phyloP scores from a whole-genome alignment of 1,140 invertebrate species.

The Chironomus striatipennis region DNA sequence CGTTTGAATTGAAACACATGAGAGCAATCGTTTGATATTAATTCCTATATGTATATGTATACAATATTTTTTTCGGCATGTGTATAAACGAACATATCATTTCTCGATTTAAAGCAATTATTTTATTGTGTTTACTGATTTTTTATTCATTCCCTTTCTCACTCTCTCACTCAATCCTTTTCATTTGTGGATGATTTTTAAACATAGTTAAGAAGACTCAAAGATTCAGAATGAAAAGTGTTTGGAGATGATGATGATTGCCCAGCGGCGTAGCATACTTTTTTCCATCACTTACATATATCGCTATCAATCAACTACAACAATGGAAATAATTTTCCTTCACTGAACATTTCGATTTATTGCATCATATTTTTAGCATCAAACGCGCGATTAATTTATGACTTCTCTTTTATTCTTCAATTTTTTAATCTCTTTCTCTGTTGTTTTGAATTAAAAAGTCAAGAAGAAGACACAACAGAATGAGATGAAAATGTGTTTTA shows the following conservation, averaged over 20 bases:
- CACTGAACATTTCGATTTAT: neutral
- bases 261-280: conserved; percentile 13
- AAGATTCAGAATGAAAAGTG: too few relatives aligned
- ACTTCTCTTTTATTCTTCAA: too few relatives aligned
- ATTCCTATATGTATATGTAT: conserved; percentile 5
- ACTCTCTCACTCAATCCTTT: neutral
- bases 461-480: neutral
- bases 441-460: neutral
- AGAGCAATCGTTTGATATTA: neutral
- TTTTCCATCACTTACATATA: neutral
- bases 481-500: neutral
- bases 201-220: neutral
- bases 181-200: neutral
- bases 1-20: conserved; percentile 10
- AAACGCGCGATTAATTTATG: neutral
- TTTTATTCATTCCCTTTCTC: conserved; percentile 4
- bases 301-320: neutral
- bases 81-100: conserved; percentile 17
- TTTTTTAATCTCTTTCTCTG: neutral
- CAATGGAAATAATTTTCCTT: neutral
- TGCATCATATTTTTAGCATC: conserved; percentile 1
- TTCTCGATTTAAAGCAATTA: conserved; percentile 21
- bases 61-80: neutral
- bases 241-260: conserved; percentile 24
- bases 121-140: conserved; percentile 20